Evolutionary conservation across 2,888 invertebrate species (phyloP), one percentile per base, ranked within the genome.

Genomic region (Chaitophorus viminalis): DNA sequence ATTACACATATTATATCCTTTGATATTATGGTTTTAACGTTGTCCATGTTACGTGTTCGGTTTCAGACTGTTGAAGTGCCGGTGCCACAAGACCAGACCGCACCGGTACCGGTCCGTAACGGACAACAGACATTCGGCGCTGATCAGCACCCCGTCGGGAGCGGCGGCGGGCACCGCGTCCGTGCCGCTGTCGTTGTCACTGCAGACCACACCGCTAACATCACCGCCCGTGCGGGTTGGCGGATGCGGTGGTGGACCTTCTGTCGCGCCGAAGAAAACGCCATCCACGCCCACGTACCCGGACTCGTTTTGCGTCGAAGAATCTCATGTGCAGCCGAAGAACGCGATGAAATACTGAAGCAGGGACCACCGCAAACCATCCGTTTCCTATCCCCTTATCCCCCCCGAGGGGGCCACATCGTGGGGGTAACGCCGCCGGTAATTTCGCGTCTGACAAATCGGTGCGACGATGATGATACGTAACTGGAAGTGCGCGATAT

Each of bases 131-230:
- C 95, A 88, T 95, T 95, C 92, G 93, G 94, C 84, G 94, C 95
- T 88, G 6, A 95, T 94, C 17, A 94, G 94, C 33, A 95, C 95
- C 77, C 94, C 94, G 21, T 93, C 95, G 8, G 94, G 95, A 25
- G 94, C 95, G 0, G 93, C 95, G 5, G 94, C 95, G 90, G 94
- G 95, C 5, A 93, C 95, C 31, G 95, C 95, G 36, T 94, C 95
- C 0, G 92, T 95, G 25, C 95, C 96, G 0, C 91, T 96, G 90
- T 95, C 95, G 89, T 95, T 95, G 91, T 95, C 95, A 89, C 93
- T 95, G 84, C 94, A 95, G 90, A 95, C 95, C 11, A 94, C 95
- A 17, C 93, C 93, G 9, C 82, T 89, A 36, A 81, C 89, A 4
- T 88, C 89, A 6, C 86, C 89, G 25, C 88, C 88, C n/a, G 33